Base-by-base conservation (phyloP, 2,113 vertebrate species). In the Catharus bicknelli region DNA sequence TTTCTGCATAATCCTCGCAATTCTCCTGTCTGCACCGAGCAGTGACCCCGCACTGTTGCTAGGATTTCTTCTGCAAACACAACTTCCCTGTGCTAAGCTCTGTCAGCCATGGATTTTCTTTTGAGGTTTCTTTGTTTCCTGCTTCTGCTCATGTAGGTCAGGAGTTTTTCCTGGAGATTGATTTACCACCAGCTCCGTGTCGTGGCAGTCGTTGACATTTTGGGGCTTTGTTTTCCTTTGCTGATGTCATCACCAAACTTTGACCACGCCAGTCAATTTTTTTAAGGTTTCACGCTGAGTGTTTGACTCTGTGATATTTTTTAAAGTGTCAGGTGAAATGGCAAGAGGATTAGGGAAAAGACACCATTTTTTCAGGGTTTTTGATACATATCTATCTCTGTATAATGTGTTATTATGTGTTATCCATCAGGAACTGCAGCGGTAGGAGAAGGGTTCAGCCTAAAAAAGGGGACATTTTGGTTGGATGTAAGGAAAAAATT, bases 71-170 rank as follows among this genome's bases (percentile, higher is more conserved):
- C 53, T 58, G 91, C 95, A 96, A 96, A 91, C 93, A 94, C 4
- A 93, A 91, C 94, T 95, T 95, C 20, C 93, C 48, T 61, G 25
- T 69, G 88, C 91, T 95, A 93, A 96, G 93, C 94, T 93, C 90
- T 91, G 90, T 88, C 93, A 95, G 95, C 88, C 91, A 42, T 54
- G 93, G 93, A 76, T 95, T 95, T 88, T 32, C 83, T 84, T 79
- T 87, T 16, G 79, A 90, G 79, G 38, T 90, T 95, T 79, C 91
- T 94, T 91, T 95, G 90, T 90, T 95, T 95, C 23, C 26, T 76
- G 78, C 93, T 91, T 61, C 90, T 62, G 70, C 95, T 95, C 90
- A 87, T 94, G 85, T 92, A 95, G 95, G 93, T 95, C 94, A 95
- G 72, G 79, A 91, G 90, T 90, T 94, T 96, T 96, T 90, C 78